phyloP scores from a whole-genome alignment of 2,113 vertebrate species.

The Caretta caretta region DNA sequence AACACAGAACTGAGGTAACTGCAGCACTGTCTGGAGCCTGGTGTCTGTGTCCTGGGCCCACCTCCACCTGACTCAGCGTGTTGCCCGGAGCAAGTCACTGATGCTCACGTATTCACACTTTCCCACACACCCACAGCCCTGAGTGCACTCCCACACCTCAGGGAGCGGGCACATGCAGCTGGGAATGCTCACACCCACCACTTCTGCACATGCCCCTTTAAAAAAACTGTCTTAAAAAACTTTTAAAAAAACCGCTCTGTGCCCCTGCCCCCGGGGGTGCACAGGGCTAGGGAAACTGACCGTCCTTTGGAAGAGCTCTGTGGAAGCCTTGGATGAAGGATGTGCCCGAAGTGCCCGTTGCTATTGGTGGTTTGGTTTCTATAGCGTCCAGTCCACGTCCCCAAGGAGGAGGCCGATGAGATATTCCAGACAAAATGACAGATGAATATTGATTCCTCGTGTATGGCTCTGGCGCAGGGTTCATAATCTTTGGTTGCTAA shows the following conservation, averaged over 20 bases:
- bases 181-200: no score
- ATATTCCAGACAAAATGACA: conserved; percentile 57
- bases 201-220: no score
- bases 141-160: background rate
- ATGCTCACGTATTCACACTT: background rate
- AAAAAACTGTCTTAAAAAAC: no score
- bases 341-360: background rate
- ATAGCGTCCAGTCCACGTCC: background rate
- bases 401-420: conserved; percentile 26
- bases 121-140: background rate
- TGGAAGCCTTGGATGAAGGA: rapidly evolving
- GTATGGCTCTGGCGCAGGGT: conserved; percentile 45
- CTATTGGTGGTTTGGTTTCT: conserved; percentile 20
- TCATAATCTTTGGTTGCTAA: conserved; percentile 48
- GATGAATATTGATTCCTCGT: conserved; percentile 31
- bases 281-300: no score
- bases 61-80: rapidly evolving
- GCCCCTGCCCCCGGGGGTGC: no score
- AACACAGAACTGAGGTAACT: no score
- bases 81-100: rapidly evolving
- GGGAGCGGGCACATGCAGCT: rapidly evolving
- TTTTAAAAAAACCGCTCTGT: no score
- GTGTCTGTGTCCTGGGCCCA: background rate
- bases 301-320: rapidly evolving
- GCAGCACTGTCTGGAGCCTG: background rate